Conservation (phyloP, 2,888 invertebrate species). For the Cerastis rubricosa region DNA sequence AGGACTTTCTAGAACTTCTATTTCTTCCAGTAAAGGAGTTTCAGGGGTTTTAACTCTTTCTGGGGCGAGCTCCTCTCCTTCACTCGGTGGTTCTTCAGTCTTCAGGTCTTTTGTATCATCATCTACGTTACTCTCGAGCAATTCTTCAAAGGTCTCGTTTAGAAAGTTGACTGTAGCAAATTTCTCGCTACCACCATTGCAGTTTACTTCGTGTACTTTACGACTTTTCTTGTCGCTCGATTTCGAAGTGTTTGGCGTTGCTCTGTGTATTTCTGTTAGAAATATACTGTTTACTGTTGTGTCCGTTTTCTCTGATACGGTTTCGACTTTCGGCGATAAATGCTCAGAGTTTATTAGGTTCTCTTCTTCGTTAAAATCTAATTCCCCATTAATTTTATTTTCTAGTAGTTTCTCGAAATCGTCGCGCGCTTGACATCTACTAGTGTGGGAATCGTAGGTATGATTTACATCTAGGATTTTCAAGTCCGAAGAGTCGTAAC, state of each 20-base stretch:
- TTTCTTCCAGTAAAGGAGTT: slow-evolving; percentile 55
- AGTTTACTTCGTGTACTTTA: slow-evolving; percentile 63
- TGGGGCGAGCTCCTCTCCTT: slow-evolving; percentile 38
- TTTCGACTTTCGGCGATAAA: slow-evolving; percentile 59
- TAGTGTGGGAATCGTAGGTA: slow-evolving; percentile 76
- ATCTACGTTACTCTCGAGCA: slow-evolving; percentile 87
- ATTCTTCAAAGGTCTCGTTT: slow-evolving; percentile 85
- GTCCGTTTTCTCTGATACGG: slow-evolving; percentile 35
- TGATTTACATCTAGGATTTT: slow-evolving; percentile 69
- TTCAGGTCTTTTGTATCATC: slow-evolving; percentile 78
- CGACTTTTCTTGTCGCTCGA: slow-evolving; percentile 38
- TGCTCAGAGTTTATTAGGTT: slow-evolving; percentile 40
- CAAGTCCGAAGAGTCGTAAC: slow-evolving; percentile 73
- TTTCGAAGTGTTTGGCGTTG: slow-evolving; percentile 60
- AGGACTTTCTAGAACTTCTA: slow-evolving; percentile 60
- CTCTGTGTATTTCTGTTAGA: slow-evolving; percentile 47
- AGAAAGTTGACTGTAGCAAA: slow-evolving; percentile 86
- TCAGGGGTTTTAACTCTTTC: slow-evolving; percentile 56
- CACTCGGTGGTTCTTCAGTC: slow-evolving; percentile 63
- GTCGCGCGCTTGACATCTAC: slow-evolving; percentile 46
- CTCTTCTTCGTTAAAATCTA: slow-evolving; percentile 53
- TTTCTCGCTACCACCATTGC: slow-evolving; percentile 81
- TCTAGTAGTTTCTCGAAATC: slow-evolving; percentile 56
- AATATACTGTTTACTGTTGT: slow-evolving; percentile 44
- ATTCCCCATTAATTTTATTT: slow-evolving; percentile 66